Percentiles rank a stretch among this genome's conserved stretches.
Evolutionary conservation across 2,113 vertebrate species (phyloP).

Genomic region (Myotis yumanensis): DNA sequence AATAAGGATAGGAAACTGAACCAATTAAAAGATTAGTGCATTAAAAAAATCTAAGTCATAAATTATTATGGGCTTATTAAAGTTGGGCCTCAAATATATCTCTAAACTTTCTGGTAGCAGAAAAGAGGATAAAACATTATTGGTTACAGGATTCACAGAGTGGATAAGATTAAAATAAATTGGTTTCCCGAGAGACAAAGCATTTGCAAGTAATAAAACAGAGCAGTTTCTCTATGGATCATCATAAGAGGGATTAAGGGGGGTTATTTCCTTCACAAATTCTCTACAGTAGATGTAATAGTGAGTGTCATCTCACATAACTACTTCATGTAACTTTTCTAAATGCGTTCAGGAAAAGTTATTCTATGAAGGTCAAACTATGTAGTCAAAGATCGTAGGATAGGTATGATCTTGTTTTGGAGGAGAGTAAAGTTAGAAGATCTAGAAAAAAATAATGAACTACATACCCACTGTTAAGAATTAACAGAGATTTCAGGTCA

Average conservation of each 20-base stretch:
- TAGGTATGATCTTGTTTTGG: neutral
- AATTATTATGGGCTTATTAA: neutral
- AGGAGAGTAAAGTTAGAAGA: neutral
- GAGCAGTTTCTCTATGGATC: neutral
- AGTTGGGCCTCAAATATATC: neutral
- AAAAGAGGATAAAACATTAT: neutral
- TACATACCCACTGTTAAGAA: neutral
- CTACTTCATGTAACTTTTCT: neutral
- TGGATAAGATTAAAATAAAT: constrained; percentile 14
- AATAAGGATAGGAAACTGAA: constrained; percentile 52
- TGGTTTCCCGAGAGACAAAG: neutral
- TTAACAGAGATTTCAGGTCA: neutral
- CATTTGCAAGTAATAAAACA: neutral
- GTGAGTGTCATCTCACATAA: neutral
- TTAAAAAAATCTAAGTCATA: neutral
- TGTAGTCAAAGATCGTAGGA: neutral
- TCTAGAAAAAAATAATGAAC: neutral
- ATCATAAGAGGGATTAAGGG: neutral
- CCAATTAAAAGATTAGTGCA: neutral
- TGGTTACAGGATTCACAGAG: neutral
- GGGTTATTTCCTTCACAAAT: neutral
- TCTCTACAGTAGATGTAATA: neutral
- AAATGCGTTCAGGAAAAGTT: neutral
- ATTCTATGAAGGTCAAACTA: neutral
- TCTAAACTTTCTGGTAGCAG: constrained; percentile 4